These are phyloP conservation scores for Tachuris rubrigastra DNA, from an alignment of 2,113 vertebrate genomes.

Conservation along the genomic window DNA sequence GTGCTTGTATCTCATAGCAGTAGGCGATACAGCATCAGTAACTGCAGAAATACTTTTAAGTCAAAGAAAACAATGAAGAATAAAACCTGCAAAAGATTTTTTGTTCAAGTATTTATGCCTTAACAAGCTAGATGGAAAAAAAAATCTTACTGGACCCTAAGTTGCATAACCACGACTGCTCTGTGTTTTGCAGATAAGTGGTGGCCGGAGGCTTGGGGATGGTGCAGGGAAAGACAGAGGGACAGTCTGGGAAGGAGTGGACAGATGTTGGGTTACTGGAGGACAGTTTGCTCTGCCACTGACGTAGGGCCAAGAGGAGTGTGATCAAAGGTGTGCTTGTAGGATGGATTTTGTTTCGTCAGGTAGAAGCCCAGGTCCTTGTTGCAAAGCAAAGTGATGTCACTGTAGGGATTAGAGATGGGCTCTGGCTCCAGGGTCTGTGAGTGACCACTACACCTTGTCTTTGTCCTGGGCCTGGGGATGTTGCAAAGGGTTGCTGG, in stretches of 20 bases:
- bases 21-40: not conserved
- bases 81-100: not conserved
- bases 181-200: not conserved
- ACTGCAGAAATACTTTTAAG: not conserved
- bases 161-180: not conserved
- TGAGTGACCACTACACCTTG: accelerated
- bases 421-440: not conserved
- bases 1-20: not conserved
- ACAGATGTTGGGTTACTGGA: not conserved
- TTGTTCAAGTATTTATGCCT: not conserved
- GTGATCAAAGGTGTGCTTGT: not conserved
- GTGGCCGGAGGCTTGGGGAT: not conserved
- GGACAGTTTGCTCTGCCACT: not conserved
- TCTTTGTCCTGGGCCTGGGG: not conserved
- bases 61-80: not conserved
- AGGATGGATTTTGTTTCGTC: not conserved
- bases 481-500: not conserved
- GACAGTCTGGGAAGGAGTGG: not conserved
- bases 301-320: not conserved
- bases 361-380: not conserved
- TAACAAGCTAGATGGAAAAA: not conserved
- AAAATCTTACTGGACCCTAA: not conserved
- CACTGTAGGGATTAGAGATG: not conserved
- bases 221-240: not conserved
- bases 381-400: not conserved